These are phyloP conservation scores for Scaptodrosophila lebanonensis DNA, from an alignment of 1,140 invertebrate genomes.

Conservation along the genomic window DNA sequence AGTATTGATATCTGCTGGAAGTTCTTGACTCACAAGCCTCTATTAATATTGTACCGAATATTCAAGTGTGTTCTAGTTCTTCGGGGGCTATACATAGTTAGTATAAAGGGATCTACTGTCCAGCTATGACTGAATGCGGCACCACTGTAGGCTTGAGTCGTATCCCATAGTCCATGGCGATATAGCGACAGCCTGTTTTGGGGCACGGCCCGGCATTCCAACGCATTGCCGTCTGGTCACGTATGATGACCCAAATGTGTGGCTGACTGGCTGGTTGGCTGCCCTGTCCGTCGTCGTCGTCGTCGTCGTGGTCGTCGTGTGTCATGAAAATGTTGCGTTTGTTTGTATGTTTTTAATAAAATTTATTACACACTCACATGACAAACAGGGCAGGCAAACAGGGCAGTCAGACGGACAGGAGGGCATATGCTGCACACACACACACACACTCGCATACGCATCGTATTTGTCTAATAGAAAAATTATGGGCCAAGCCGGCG, in stretches of 20 bases:
- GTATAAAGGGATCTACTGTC: too few relatives aligned
- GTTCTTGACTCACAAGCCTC: too few relatives aligned
- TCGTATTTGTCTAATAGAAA: slow-evolving; percentile 70
- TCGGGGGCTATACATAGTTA: too few relatives aligned
- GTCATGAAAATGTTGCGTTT: slow-evolving; percentile 19
- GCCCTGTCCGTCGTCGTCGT: too few relatives aligned
- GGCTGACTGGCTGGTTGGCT: slow-evolving; percentile 12
- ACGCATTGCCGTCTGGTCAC: slow-evolving; percentile 49
- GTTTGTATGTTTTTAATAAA: slow-evolving; percentile 61
- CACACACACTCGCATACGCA: not conserved
- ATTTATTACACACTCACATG: slow-evolving; percentile 66
- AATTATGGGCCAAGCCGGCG: slow-evolving; percentile 37
- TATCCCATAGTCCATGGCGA: too few relatives aligned
- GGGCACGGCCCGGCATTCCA: slow-evolving; percentile 5
- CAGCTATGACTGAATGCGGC: too few relatives aligned
- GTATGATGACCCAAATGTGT: slow-evolving; percentile 64
- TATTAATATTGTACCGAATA: too few relatives aligned
- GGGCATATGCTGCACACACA: too few relatives aligned
- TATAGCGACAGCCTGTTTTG: not conserved
- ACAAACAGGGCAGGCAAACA: slow-evolving; percentile 32
- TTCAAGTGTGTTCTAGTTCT: too few relatives aligned
- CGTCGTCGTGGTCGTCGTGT: slow-evolving; percentile 18
- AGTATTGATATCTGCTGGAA: too few relatives aligned
- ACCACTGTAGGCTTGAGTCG: too few relatives aligned
- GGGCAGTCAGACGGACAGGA: too few relatives aligned